These are phyloP conservation scores for Neoscelio sp. DNA, from an alignment of 2,888 invertebrate genomes.

Conservation along the genomic window DNA sequence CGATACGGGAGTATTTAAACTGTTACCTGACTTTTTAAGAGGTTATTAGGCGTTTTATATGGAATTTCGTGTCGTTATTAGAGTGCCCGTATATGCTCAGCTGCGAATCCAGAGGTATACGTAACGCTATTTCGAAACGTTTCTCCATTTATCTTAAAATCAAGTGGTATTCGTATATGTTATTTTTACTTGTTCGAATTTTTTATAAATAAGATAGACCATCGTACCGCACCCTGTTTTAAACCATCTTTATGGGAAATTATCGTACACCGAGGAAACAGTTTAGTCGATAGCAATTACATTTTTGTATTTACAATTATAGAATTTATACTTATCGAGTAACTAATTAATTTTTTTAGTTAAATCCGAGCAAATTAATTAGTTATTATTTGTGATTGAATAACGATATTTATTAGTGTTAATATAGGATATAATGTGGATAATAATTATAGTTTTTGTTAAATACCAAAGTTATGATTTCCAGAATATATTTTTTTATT, in stretches of 20 bases:
- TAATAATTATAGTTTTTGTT: too few relatives aligned
- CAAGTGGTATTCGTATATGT: slow-evolving; percentile 5
- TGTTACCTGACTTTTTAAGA: slow-evolving; percentile 76
- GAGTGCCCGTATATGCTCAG: slow-evolving; percentile 78
- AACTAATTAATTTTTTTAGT: too few relatives aligned
- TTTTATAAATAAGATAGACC: background rate
- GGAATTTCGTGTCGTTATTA: slow-evolving; percentile 74
- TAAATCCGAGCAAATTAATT: too few relatives aligned
- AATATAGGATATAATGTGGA: too few relatives aligned
- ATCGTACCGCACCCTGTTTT: slow-evolving; percentile 30
- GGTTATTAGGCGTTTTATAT: slow-evolving; percentile 70
- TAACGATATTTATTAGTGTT: too few relatives aligned
- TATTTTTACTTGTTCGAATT: slow-evolving; percentile 1
- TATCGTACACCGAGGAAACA: too few relatives aligned
- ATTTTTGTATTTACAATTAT: too few relatives aligned
- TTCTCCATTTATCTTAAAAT: slow-evolving; percentile 36
- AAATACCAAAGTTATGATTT: too few relatives aligned
- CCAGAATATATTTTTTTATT: too few relatives aligned
- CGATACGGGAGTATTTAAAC: slow-evolving; percentile 82
- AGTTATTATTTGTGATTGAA: too few relatives aligned
- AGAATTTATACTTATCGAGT: too few relatives aligned
- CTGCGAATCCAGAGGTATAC: slow-evolving; percentile 75
- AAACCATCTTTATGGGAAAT: background rate
- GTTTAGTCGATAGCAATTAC: too few relatives aligned
- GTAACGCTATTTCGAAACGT: slow-evolving; percentile 21